Conservation (phyloP, 2,113 vertebrate species). For the Ornithorhynchus anatinus region DNA sequence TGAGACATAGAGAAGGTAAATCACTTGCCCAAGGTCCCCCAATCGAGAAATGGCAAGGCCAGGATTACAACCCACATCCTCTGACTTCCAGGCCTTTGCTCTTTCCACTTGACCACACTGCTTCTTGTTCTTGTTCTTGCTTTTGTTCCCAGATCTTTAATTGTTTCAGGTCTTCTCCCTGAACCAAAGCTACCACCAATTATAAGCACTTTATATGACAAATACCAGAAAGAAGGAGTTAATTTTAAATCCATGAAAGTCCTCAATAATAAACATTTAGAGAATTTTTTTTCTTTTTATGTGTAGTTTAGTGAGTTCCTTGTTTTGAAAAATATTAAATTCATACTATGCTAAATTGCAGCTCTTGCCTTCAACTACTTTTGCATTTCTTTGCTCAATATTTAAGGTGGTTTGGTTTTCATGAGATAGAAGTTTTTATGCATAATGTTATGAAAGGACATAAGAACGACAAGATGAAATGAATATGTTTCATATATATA, state of each 20-base stretch:
- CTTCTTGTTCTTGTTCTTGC: too few relatives aligned
- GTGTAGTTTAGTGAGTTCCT: not conserved
- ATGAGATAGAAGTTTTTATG: constrained; percentile 63
- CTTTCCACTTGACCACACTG: not conserved
- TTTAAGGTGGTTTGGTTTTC: constrained; percentile 59
- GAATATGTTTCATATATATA: constrained; percentile 68
- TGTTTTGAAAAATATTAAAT: not conserved
- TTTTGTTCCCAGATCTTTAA: too few relatives aligned
- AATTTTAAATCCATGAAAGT: too few relatives aligned
- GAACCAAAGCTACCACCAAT: too few relatives aligned
- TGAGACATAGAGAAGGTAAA: not conserved
- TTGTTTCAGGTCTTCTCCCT: too few relatives aligned
- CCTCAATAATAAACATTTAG: too few relatives aligned
- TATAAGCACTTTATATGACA: too few relatives aligned
- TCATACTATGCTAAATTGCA: not conserved
- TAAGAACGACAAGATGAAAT: constrained; percentile 62
- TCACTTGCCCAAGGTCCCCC: not conserved
- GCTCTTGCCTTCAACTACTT: constrained; percentile 36
- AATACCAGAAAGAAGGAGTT: too few relatives aligned
- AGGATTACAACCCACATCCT: not conserved
- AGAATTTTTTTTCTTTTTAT: not conserved
- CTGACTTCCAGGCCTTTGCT: not conserved
- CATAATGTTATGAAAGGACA: constrained; percentile 62
- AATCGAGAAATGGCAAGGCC: not conserved
- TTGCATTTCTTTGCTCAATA: constrained; percentile 49